Evolutionary conservation across 2,113 vertebrate species (phyloP), one percentile per base, ranked within the genome.

Genomic region (Motacilla alba): DNA sequence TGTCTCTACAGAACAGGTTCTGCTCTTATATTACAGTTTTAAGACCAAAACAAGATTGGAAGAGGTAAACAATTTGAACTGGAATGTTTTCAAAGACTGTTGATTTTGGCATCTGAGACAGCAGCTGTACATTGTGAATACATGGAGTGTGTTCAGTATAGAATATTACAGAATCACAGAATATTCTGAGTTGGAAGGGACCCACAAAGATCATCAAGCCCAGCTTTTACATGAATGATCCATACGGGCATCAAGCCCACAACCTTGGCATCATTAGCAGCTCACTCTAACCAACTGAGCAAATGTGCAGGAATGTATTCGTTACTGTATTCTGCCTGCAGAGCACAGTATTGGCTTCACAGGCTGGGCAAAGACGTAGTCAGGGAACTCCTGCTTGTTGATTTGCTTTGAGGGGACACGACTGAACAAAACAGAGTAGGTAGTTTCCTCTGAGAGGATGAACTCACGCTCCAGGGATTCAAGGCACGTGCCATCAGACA

Each of bases 401-500:
- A 17, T 30, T 81, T 72, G 16, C 28, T 49, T 69, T 37, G 46
- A 80, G 35, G 9, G 67, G 37, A 49, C 37, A 76, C 4, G 13
- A 68, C 20, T 8, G n/a, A 80, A 69, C 11, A 47, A 33, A 24
- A 23, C 9, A 30, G 19, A 31, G 28, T 4, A 4, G 26, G 16
- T 30, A 4, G 44, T 52, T 85, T 74, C 11, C 50, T 83, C 20
- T 44, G 44, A 52, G 9, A 74, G 33, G 39, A 39, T 24, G 19
- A 75, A 26, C 19, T 74, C 15, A 0, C 6, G 0, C 21, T 37
- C 20, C 26, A 28, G n/a, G 2, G 22, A 44, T 27, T 58, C 28
- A 55, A 39, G n/a, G 47, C 12, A 1, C 1, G 33, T 0, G 5
- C 56, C 24, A 3, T 4, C 7, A 0, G 13, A n/a, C 9, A 52